Evolutionary conservation across 2,113 vertebrate genomes (phyloP).

Genomic region (Rhinoptilus africanus): DNA sequence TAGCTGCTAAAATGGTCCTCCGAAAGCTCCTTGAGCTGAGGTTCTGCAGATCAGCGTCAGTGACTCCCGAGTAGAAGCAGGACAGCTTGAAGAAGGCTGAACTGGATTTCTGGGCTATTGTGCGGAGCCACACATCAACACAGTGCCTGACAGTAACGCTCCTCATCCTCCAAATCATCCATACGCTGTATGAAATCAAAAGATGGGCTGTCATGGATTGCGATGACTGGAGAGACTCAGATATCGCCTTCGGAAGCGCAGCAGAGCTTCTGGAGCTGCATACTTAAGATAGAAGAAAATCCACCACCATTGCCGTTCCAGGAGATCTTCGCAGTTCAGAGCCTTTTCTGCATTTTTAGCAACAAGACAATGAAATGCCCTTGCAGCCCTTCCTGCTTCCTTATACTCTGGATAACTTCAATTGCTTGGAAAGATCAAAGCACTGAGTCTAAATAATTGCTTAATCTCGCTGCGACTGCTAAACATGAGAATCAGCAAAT

Average conservation of each 20-base stretch:
- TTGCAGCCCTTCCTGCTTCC: background rate
- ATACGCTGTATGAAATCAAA: background rate
- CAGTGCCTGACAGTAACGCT: background rate
- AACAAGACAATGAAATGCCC: background rate
- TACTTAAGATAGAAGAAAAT: background rate
- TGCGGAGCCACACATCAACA: background rate
- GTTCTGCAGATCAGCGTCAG: background rate
- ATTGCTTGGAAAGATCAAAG: background rate
- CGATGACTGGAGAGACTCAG: background rate
- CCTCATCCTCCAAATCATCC: background rate
- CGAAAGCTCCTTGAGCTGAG: slow-evolving; percentile 8
- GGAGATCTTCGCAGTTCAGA: background rate
- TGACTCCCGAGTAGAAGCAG: background rate
- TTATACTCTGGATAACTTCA: background rate
- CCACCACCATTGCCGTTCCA: background rate
- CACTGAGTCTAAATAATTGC: background rate
- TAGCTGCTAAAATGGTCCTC: background rate
- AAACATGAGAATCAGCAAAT: background rate
- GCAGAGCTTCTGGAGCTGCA: background rate
- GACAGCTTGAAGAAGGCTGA: background rate
- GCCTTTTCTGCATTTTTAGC: background rate
- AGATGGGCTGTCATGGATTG: rapidly evolving
- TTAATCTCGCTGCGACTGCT: background rate
- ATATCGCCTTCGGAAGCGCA: background rate
- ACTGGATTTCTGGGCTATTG: background rate